Evolutionary conservation across 2,888 invertebrate genomes (phyloP).

Genomic region (Luperina nickerlii): DNA sequence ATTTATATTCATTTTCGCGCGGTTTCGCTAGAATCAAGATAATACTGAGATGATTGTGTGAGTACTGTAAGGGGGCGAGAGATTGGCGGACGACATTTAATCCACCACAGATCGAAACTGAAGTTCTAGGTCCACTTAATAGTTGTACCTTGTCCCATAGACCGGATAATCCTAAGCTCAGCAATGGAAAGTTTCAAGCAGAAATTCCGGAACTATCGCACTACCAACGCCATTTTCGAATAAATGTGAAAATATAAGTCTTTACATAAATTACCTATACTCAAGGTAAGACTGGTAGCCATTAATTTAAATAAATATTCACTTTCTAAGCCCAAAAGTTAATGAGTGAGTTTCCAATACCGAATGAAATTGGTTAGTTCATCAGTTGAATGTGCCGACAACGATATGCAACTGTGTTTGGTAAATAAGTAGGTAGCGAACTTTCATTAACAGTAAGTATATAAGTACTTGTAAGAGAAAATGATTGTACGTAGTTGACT

Average conservation of each 20-base stretch:
- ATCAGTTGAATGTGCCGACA: constrained; percentile 42
- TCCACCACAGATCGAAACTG: neutral
- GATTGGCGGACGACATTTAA: neutral
- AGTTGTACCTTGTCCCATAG: neutral
- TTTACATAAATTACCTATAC: constrained; percentile 4
- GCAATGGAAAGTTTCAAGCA: neutral
- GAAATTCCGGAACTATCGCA: neutral
- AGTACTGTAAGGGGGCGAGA: neutral
- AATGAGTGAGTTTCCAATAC: constrained; percentile 57
- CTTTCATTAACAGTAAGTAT: constrained; percentile 58
- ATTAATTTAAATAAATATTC: constrained; percentile 48
- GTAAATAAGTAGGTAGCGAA: constrained; percentile 58
- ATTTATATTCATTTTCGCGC: neutral
- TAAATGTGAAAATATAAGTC: neutral
- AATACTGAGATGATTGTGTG: neutral
- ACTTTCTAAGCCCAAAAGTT: constrained; percentile 71
- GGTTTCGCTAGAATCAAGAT: neutral
- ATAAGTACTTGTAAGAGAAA: constrained; percentile 55
- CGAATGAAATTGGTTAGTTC: constrained; percentile 70
- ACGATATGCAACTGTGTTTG: constrained; percentile 31
- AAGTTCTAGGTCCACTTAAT: too few species aligned
- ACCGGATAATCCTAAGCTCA: neutral
- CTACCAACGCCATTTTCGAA: neutral
- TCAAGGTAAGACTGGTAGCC: constrained; percentile 33
- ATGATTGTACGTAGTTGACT: constrained; percentile 4